phyloP scores from a whole-genome alignment of 2,888 invertebrate species.

The Cheilosia variabilis region DNA sequence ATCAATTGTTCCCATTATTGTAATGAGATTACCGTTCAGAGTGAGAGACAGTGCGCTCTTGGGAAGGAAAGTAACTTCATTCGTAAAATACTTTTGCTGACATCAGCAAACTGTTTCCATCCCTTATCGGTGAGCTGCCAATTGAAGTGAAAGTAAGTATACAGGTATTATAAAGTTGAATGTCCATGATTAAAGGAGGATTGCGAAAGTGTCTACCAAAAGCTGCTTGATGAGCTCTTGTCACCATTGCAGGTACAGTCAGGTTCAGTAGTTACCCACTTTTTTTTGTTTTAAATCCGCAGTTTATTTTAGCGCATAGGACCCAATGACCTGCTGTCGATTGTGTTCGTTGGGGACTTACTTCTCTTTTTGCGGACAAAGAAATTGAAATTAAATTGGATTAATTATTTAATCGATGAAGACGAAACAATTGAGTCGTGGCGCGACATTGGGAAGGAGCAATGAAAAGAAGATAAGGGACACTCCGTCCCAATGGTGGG shows the following conservation, averaged over 20 bases:
- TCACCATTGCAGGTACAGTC: constrained; percentile 35
- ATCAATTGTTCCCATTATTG: constrained; percentile 75
- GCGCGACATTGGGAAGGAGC: background rate
- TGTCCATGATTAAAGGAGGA: constrained; percentile 49
- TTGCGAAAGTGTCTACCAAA: constrained; percentile 37
- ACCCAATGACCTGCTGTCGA: constrained; percentile 39
- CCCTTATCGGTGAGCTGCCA: constrained; percentile 23
- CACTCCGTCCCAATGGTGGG: constrained; percentile 1
- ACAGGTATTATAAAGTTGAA: constrained; percentile 43
- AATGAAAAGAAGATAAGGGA: background rate
- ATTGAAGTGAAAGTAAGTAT: constrained; percentile 1
- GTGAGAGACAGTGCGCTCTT: constrained; percentile 39
- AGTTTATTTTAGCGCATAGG: constrained; percentile 14
- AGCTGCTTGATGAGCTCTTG: constrained; percentile 50
- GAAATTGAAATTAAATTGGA: constrained; percentile 71
- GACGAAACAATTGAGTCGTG: constrained; percentile 65
- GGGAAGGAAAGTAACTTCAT: background rate
- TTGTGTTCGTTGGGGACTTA: constrained; percentile 12
- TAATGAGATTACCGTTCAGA: constrained; percentile 70
- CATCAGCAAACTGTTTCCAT: constrained; percentile 25
- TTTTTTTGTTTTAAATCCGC: constrained; percentile 8
- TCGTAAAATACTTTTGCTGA: constrained; percentile 16
- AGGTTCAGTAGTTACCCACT: constrained; percentile 12
- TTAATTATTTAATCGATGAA: constrained; percentile 70
- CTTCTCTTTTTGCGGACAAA: background rate